These are phyloP conservation scores for Parnassius smintheus DNA, from an alignment of 2,888 invertebrate genomes.

Conservation along the genomic window DNA sequence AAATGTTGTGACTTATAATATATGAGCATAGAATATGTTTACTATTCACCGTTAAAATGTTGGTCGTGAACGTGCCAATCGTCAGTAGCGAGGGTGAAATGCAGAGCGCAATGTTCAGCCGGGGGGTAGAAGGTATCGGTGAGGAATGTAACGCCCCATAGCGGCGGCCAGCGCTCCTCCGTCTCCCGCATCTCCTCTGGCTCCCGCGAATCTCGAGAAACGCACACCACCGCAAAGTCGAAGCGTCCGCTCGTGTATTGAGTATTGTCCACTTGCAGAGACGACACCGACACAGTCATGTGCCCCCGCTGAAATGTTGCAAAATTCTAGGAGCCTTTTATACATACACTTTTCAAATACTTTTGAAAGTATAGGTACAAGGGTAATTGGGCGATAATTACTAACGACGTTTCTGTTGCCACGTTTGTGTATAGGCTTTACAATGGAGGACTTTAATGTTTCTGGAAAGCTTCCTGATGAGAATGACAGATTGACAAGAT, in stretches of 20 bases:
- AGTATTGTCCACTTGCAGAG: constrained; percentile 93
- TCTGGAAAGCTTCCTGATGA: too few species aligned
- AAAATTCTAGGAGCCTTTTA: too few species aligned
- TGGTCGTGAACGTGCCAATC: constrained; percentile 44
- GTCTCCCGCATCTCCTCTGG: constrained; percentile 24
- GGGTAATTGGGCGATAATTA: too few species aligned
- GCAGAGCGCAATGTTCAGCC: constrained; percentile 31
- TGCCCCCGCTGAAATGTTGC: constrained; percentile 50
- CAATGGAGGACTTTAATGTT: too few species aligned
- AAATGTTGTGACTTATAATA: too few species aligned
- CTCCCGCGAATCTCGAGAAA: constrained; percentile 59
- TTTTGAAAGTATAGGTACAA: too few species aligned
- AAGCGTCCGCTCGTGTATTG: constrained; percentile 87
- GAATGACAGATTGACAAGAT: too few species aligned
- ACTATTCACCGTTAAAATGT: constrained; percentile 42
- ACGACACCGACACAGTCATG: constrained; percentile 73
- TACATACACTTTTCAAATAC: too few species aligned
- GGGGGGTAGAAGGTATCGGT: constrained; percentile 8
- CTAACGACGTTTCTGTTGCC: too few species aligned
- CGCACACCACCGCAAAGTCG: constrained; percentile 93
- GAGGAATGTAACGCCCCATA: constrained; percentile 48
- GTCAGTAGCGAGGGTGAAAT: constrained; percentile 48
- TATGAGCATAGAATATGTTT: constrained; percentile 39
- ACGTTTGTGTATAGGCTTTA: too few species aligned
- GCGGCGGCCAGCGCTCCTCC: constrained; percentile 46